Evolutionary conservation across 2,113 vertebrate species (phyloP).

Genomic region (Thunnus maccoyii): DNA sequence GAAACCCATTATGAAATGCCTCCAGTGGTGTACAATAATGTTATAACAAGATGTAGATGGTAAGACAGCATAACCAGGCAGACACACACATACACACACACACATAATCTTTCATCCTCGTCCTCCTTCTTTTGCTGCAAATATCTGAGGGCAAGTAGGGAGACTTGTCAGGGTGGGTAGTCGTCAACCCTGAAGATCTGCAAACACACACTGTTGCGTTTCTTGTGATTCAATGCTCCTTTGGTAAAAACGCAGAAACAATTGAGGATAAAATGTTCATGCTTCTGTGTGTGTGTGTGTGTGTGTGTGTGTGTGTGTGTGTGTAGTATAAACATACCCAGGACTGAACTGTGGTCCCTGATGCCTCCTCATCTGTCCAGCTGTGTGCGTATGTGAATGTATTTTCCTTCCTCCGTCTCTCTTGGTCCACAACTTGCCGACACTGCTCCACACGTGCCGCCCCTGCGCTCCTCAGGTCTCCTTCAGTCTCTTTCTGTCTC

Average conservation of each 20-base stretch:
- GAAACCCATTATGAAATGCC: slow-evolving; percentile 52
- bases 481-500: slow-evolving; percentile 59
- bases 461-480: slow-evolving; percentile 61
- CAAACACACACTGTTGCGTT: slow-evolving; percentile 63
- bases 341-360: slow-evolving; percentile 76
- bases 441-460: slow-evolving; percentile 57
- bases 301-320: background rate
- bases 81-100: slow-evolving; percentile 9
- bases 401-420: slow-evolving; percentile 46
- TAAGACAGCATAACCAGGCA: slow-evolving; percentile 34
- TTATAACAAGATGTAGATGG: slow-evolving; percentile 10
- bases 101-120: slow-evolving; percentile 19
- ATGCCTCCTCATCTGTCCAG: slow-evolving; percentile 81
- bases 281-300: background rate
- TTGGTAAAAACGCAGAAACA: slow-evolving; percentile 30
- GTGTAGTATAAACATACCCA: slow-evolving; percentile 72
- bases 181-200: slow-evolving; percentile 62
- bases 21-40: slow-evolving; percentile 31
- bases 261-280: slow-evolving; percentile 23
- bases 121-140: slow-evolving; percentile 43
- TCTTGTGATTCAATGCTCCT: slow-evolving; percentile 43
- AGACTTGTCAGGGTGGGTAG: slow-evolving; percentile 74
- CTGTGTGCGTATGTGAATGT: slow-evolving; percentile 56
- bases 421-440: slow-evolving; percentile 76
- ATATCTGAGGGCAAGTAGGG: slow-evolving; percentile 68